Percentiles rank a stretch among this genome's conserved stretches.
Conservation (phyloP, 2,888 invertebrate species). For the Andrena fulva region DNA sequence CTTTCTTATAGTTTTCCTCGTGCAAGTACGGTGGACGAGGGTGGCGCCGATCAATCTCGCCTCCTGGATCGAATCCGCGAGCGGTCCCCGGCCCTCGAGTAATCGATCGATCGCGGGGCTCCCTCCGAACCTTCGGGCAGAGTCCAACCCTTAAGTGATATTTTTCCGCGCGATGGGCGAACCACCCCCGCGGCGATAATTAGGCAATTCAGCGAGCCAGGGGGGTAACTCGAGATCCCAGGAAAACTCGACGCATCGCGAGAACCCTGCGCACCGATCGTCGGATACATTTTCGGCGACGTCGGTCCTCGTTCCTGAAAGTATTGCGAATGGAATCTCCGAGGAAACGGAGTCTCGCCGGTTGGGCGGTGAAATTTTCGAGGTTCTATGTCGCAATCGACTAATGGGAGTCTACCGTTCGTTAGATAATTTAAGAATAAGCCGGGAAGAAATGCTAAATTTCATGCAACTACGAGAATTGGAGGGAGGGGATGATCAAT, state of each 20-base stretch:
- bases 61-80: slow-evolving; percentile 69
- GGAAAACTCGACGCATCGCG: no score
- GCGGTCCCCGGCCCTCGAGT: slow-evolving; percentile 18
- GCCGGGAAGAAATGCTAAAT: background rate
- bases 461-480: background rate
- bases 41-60: slow-evolving; percentile 75
- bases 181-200: background rate
- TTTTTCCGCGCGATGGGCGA: background rate
- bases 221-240: no score
- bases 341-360: no score
- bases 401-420: no score
- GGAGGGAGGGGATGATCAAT: background rate
- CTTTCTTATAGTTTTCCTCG: slow-evolving; percentile 68
- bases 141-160: slow-evolving; percentile 8
- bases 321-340: no score
- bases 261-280: no score
- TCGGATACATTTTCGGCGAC: background rate
- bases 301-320: background rate
- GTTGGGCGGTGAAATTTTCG: no score
- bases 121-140: slow-evolving; percentile 15
- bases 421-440: background rate
- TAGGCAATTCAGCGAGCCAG: slow-evolving; percentile 3
- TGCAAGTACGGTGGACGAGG: slow-evolving; percentile 75
- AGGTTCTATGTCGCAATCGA: no score
- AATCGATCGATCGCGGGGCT: slow-evolving; percentile 9